These are phyloP conservation scores for Chrysotoxum bicinctum DNA, from an alignment of 2,888 invertebrate genomes.

Conservation along the genomic window DNA sequence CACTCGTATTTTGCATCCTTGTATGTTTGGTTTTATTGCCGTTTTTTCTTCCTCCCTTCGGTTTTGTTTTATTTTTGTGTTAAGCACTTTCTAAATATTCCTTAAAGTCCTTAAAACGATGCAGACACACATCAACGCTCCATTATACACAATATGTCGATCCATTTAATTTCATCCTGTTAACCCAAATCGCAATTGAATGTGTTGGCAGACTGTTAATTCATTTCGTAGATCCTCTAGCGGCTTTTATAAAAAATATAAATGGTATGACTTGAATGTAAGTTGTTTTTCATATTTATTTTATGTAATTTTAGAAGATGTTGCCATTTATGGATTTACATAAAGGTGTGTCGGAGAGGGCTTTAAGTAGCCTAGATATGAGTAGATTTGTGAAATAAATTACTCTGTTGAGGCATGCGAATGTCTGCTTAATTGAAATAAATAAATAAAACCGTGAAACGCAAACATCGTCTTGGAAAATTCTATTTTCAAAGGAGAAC, in stretches of 20 bases:
- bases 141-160: slow-evolving; percentile 41
- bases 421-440: slow-evolving; percentile 32
- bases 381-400: slow-evolving; percentile 26
- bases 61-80: background rate
- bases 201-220: slow-evolving; percentile 66
- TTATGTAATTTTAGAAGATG: slow-evolving; percentile 27
- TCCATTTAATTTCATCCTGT: slow-evolving; percentile 66
- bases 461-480: background rate
- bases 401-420: background rate
- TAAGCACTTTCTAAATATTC: slow-evolving; percentile 43
- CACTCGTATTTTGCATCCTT: slow-evolving; percentile 44
- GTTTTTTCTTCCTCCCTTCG: background rate
- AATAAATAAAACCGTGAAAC: background rate
- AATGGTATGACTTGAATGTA: slow-evolving; percentile 5
- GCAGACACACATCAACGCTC: slow-evolving; percentile 31
- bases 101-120: slow-evolving; percentile 47
- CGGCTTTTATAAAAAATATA: slow-evolving; percentile 14
- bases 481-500: background rate
- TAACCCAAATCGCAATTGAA: slow-evolving; percentile 70
- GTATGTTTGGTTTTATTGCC: slow-evolving; percentile 41
- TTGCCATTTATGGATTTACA: slow-evolving; percentile 30
- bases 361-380: slow-evolving; percentile 34
- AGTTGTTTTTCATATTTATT: slow-evolving; percentile 17
- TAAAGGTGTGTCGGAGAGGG: slow-evolving; percentile 32
- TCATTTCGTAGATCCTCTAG: background rate